Conservation (phyloP, 1,140 invertebrate genomes). For the Adoxophyes honmai region DNA sequence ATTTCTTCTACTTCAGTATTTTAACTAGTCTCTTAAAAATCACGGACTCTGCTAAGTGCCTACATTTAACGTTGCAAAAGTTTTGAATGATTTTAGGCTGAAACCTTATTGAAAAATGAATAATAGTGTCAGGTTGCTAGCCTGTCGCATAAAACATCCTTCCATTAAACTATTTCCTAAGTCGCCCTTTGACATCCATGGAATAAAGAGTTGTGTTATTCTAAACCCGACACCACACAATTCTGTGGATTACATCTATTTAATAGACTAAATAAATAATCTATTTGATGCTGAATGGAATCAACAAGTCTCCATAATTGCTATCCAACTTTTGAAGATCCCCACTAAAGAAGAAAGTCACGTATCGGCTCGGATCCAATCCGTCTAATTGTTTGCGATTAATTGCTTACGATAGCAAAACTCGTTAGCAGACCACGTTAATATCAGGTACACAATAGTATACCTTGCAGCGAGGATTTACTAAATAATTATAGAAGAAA, state of each 20-base stretch:
- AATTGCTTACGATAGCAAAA: not conserved
- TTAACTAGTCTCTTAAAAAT: not conserved
- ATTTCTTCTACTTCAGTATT: no score
- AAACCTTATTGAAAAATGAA: no score
- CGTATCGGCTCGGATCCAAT: not conserved
- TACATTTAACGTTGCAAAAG: no score
- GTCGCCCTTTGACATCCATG: no score
- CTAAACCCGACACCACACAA: no score
- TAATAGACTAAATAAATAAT: no score
- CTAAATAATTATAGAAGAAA: not conserved
- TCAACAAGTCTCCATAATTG: not conserved
- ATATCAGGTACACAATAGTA: not conserved
- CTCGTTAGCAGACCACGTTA: slow-evolving; percentile 4
- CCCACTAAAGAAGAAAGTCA: not conserved
- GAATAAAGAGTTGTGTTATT: no score
- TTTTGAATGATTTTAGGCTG: no score
- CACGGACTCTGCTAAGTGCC: not conserved
- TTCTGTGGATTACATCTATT: no score
- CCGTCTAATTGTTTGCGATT: slow-evolving; percentile 2
- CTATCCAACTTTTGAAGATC: not conserved
- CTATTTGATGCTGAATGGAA: not conserved
- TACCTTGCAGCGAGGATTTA: not conserved
- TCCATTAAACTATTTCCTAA: no score
- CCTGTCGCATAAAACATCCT: no score
- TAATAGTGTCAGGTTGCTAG: no score